A percentile compares a stretch with the other conserved stretches of the same genome.
These are phyloP conservation scores for Phytoseiulus persimilis DNA, from an alignment of 2,888 invertebrate genomes.

Conservation along the genomic window DNA sequence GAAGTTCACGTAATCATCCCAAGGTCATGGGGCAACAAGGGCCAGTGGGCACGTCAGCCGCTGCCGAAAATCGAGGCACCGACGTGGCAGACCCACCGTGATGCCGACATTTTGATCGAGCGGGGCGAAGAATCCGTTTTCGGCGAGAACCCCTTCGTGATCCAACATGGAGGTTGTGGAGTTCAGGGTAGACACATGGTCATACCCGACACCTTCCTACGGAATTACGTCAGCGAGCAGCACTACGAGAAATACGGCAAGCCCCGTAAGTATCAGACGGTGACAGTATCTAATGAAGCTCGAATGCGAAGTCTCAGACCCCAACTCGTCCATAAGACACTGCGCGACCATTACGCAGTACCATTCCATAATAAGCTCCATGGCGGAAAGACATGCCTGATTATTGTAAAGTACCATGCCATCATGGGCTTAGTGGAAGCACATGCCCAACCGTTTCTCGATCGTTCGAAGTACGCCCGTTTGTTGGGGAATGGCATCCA, in stretches of 20 bases:
- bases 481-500: too few species aligned
- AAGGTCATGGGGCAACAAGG: slow-evolving; percentile 40
- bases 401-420: too few species aligned
- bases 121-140: slow-evolving; percentile 39
- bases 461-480: too few species aligned
- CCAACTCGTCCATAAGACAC: too few species aligned
- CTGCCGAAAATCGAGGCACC: neutral
- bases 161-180: slow-evolving; percentile 44
- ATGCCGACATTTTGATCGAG: slow-evolving; percentile 43
- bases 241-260: slow-evolving; percentile 39
- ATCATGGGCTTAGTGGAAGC: too few species aligned
- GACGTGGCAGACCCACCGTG: neutral
- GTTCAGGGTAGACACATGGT: slow-evolving; percentile 42
- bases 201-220: slow-evolving; percentile 41
- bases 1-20: slow-evolving; percentile 43
- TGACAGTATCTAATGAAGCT: neutral
- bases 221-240: slow-evolving; percentile 43
- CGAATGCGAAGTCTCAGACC: neutral
- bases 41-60: slow-evolving; percentile 30
- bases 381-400: too few species aligned
- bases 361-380: too few species aligned
- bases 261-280: neutral
- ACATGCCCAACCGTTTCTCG: too few species aligned
- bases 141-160: slow-evolving; percentile 42
- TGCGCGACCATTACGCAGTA: too few species aligned